Base-by-base conservation (phyloP, 2,797 vertebrate species). In the Falco novaeseelandiae region DNA sequence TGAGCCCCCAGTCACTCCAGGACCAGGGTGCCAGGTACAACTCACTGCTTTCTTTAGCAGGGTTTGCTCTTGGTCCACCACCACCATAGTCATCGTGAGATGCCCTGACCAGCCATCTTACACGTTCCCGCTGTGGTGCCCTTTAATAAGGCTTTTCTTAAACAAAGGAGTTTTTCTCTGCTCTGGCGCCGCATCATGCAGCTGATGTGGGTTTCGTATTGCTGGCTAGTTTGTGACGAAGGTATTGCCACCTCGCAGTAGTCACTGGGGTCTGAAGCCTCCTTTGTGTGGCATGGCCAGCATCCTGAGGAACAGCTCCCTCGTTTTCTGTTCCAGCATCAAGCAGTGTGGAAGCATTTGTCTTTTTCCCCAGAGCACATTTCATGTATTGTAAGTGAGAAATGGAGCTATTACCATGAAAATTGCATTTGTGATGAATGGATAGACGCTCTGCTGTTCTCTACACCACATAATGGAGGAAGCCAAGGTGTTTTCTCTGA, bases 151-250 rank as follows among this genome's bases (percentile, higher is more conserved):
- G 26, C 36, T 92, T 69, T 52, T 58, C 78, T 70, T 54, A 61
- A 89, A 2, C 1, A 7, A 48, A 44, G 62, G 66, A 34, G 5
- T 21, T 54, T 82, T 40, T 46, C 85, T 78, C 52, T n/a, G 26
- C 34, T 84, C 36, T 83, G 71, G 26, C 58, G 54, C 72, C 49
- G 48, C n/a, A 21, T 40, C 30, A 23, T 21, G 40, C 71, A 19
- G 1, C 10, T 69, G 70, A 30, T 0, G 0, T 29, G 58, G 62
- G 26, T 58, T 63, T 59, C 8, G 0, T 61, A 5, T 9, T 40
- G 46, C 9, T 51, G 42, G 12, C 19, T 21, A 5, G 14, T 16
- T 85, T 38, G 49, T 46, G 62, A 8, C 26, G 54, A 62, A 87
- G 57, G 49, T 40, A 7, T 65, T 38, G 6, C 25, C 67, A 32